These are phyloP conservation scores for Coenonympha glycerion DNA, from an alignment of 2,888 invertebrate species.

Conservation along the genomic window DNA sequence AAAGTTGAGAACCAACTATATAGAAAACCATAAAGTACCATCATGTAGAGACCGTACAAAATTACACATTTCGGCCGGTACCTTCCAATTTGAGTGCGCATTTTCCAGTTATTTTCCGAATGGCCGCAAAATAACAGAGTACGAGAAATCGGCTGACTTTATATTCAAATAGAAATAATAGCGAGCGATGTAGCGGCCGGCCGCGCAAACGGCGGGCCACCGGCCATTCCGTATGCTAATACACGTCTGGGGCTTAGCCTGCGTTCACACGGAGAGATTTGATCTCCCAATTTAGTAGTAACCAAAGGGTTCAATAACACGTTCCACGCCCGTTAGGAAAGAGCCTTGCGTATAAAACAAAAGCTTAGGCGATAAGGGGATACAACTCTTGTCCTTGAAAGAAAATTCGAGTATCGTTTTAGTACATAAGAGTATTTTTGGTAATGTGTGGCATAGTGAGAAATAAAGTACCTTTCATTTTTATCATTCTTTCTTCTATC, in stretches of 20 bases:
- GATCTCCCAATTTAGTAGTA: too few species aligned
- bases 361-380: too few species aligned
- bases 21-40: not conserved
- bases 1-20: not conserved
- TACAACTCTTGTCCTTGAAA: too few species aligned
- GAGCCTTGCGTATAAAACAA: too few species aligned
- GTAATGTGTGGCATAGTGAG: too few species aligned
- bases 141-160: constrained; percentile 29
- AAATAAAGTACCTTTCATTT: too few species aligned
- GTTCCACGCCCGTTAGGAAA: too few species aligned
- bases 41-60: not conserved
- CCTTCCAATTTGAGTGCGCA: not conserved
- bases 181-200: constrained; percentile 25
- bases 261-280: too few species aligned
- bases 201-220: constrained; percentile 18
- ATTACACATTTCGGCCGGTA: not conserved
- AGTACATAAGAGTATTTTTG: too few species aligned
- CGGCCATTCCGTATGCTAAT: constrained; percentile 28
- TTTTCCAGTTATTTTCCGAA: constrained; percentile 13
- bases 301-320: too few species aligned
- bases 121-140: constrained; percentile 26
- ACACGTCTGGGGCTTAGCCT: constrained; percentile 20
- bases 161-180: constrained; percentile 36
- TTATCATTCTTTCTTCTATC: too few species aligned
- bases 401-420: too few species aligned